Evolutionary conservation across 2,113 vertebrate species (phyloP).

Genomic region (Carlito syrichta): DNA sequence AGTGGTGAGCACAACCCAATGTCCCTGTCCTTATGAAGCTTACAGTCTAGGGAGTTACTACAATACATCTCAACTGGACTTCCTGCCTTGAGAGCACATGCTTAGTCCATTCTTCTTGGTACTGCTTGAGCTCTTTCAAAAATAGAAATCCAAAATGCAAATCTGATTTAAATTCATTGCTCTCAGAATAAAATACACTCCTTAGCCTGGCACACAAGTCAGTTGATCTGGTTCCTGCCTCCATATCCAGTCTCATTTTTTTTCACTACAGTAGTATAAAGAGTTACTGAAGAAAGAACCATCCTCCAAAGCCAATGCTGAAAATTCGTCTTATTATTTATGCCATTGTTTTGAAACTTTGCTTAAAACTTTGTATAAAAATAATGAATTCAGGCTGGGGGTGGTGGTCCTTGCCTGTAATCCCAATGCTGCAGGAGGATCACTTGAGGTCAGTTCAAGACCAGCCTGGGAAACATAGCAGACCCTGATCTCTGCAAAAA

Average conservation of each 20-base stretch:
- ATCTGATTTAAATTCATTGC: not conserved
- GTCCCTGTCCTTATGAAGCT: not conserved
- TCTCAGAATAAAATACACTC: not conserved
- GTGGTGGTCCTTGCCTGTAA: too few species aligned
- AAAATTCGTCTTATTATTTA: not conserved
- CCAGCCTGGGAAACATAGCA: too few species aligned
- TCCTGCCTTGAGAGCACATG: not conserved
- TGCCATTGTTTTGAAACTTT: not conserved
- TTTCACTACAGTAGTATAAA: not conserved
- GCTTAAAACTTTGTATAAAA: too few species aligned
- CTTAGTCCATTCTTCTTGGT: not conserved
- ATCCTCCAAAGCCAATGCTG: not conserved
- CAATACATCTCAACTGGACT: not conserved
- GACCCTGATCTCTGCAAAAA: too few species aligned
- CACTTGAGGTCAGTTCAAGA: too few species aligned
- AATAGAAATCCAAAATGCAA: constrained; percentile 21
- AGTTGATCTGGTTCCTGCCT: not conserved
- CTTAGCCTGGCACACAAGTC: not conserved
- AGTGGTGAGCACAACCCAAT: not conserved
- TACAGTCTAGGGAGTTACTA: not conserved
- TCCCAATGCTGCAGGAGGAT: too few species aligned
- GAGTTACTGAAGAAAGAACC: not conserved
- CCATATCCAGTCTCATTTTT: not conserved
- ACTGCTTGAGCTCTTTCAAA: not conserved
- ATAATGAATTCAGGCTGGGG: too few species aligned